These are phyloP conservation scores for Xestobium rufovillosum DNA, from an alignment of 2,888 invertebrate species.

Conservation along the genomic window DNA sequence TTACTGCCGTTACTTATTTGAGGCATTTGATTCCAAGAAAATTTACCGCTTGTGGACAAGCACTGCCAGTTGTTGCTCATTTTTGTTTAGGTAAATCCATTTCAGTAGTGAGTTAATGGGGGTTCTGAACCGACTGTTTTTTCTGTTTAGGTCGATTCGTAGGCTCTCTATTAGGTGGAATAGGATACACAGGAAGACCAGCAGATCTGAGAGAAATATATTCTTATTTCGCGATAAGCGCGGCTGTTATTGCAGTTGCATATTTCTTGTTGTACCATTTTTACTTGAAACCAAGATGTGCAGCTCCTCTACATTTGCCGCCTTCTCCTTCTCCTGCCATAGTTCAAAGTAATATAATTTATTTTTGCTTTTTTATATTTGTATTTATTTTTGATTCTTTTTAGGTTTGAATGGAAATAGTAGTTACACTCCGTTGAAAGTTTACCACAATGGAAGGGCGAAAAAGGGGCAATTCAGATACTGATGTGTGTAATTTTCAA, in stretches of 20 bases:
- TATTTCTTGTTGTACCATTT: slow-evolving; percentile 70
- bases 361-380: slow-evolving; percentile 3
- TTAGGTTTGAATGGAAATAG: slow-evolving; percentile 60
- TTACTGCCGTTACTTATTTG: slow-evolving; percentile 71
- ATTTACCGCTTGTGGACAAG: slow-evolving; percentile 70
- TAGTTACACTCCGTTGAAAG: slow-evolving; percentile 69
- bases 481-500: slow-evolving; percentile 47
- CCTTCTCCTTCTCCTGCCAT: slow-evolving; percentile 57
- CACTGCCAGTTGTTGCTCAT: slow-evolving; percentile 69
- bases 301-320: slow-evolving; percentile 54
- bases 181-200: slow-evolving; percentile 38
- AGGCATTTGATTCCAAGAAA: slow-evolving; percentile 73
- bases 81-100: slow-evolving; percentile 58
- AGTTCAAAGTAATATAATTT: slow-evolving; percentile 51
- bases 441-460: slow-evolving; percentile 74
- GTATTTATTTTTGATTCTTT: slow-evolving; percentile 19
- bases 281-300: slow-evolving; percentile 65
- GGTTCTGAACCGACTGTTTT: background rate
- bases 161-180: slow-evolving; percentile 60
- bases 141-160: slow-evolving; percentile 56
- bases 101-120: slow-evolving; percentile 5
- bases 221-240: slow-evolving; percentile 57
- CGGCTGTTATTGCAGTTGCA: slow-evolving; percentile 56
- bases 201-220: slow-evolving; percentile 49
- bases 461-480: slow-evolving; percentile 78